A percentile compares a stretch with the other conserved stretches of the same genome.
phyloP scores from a whole-genome alignment of 1,140 invertebrate genomes.

The Drosophila kohkoa region DNA sequence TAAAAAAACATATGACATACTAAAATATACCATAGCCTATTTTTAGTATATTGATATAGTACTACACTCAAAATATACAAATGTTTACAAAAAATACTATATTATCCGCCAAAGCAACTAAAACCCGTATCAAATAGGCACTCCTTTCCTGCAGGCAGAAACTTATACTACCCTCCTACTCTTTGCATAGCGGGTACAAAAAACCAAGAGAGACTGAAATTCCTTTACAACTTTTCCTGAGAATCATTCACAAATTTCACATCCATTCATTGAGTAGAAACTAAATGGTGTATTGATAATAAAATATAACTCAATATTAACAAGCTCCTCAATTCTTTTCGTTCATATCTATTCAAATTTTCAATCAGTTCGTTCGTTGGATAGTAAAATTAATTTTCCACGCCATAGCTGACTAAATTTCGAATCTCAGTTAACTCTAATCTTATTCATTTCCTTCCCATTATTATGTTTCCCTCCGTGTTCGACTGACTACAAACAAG shows the following conservation, averaged over 20 bases:
- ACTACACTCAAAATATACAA: too few species aligned
- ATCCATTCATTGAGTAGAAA: slow-evolving; percentile 13
- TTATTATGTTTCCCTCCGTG: neutral
- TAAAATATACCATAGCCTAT: too few species aligned
- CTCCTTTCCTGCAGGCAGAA: too few species aligned
- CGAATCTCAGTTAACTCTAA: slow-evolving; percentile 25
- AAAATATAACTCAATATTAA: slow-evolving; percentile 35
- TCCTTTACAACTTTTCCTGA: neutral
- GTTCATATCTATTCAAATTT: slow-evolving; percentile 16
- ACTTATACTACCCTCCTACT: too few species aligned
- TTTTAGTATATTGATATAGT: too few species aligned
- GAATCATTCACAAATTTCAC: slow-evolving; percentile 9
- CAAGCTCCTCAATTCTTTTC: slow-evolving; percentile 12
- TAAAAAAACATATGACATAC: too few species aligned
- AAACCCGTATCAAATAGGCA: too few species aligned
- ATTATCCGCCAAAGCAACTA: too few species aligned
- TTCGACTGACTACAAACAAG: slow-evolving; percentile 36
- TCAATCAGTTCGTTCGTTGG: slow-evolving; percentile 7
- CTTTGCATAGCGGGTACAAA: too few species aligned
- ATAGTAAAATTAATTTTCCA: slow-evolving; percentile 50
- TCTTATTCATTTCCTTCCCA: slow-evolving; percentile 19
- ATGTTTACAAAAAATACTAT: too few species aligned
- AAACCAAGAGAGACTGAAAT: neutral
- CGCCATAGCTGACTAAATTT: slow-evolving; percentile 44
- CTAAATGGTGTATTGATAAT: too few species aligned